These are phyloP conservation scores for Macrocentrus cingulum DNA, from an alignment of 1,140 invertebrate species.

Conservation along the genomic window DNA sequence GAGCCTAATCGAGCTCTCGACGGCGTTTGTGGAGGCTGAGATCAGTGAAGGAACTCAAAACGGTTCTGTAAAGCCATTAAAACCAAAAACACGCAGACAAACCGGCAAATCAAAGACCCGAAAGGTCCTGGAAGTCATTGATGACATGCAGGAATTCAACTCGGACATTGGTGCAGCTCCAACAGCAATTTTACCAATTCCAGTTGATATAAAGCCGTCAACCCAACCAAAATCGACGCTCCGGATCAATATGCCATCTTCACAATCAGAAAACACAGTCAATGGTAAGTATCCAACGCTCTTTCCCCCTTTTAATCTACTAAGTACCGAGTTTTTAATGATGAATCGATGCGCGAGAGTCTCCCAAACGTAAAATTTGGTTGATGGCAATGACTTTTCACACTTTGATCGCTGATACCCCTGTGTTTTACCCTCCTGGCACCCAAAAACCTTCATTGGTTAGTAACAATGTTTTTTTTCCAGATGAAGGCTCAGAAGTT, in stretches of 20 bases:
- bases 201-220: conserved; percentile 1
- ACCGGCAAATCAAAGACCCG: conserved; percentile 6
- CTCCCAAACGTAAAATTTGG: conserved; percentile 44
- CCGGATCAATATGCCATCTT: conserved; percentile 40
- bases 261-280: conserved; percentile 19
- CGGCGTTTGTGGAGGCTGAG: conserved; percentile 43
- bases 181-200: neutral
- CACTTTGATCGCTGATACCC: conserved; percentile 57
- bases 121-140: conserved; percentile 24
- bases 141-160: conserved; percentile 36
- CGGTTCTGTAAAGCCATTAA: neutral
- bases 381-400: conserved; percentile 53
- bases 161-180: neutral
- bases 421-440: neutral
- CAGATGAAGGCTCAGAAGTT: neutral
- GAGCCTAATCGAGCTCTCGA: conserved; percentile 31
- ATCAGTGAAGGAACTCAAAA: conserved; percentile 33
- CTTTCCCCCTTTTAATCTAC: conserved; percentile 34
- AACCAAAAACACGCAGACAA: neutral
- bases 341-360: conserved; percentile 35
- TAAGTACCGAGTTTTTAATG: conserved; percentile 20
- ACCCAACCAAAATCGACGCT: conserved; percentile 39
- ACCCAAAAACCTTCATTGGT: neutral
- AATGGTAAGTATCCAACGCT: conserved; percentile 35
- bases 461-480: neutral